Evolutionary conservation across 2,888 invertebrate genomes (phyloP), one percentile per base, ranked within the genome.

Genomic region (Coelinius sp.): DNA sequence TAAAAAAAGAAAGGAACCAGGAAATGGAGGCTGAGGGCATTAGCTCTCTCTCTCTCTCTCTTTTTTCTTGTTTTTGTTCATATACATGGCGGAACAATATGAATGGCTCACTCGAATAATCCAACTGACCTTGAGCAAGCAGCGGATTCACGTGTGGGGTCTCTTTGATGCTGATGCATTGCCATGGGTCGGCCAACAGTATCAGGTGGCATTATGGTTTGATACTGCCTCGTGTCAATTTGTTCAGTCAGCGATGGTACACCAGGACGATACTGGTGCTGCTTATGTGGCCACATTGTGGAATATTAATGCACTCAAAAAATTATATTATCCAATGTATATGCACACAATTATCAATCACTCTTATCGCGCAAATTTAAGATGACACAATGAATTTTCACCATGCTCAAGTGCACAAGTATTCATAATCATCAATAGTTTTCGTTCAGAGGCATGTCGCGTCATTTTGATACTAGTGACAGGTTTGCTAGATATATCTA

Each of bases 111-210:
- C 35, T 20, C 8, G 20, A 25, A 44, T 14, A 10, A 56, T 31
- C 20, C 17, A 31, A 66, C 71, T 64, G 71, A 71, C 71, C 71
- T 71, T 66, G 71, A 66, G 56, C 71, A 66, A 31, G 27, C 41
- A 24, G 53, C 12, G n/a, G 59, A 22, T 25, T 56, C 70, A 41
- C 46, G 56, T n/a, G 53, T 6, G 14, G 53, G 27, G 27, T 59
- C 44, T 53, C 64, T 52, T 20, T 56, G 44, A 70, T 70, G 65
- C 27, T 70, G 65, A 22, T 46, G 59, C 12, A 46, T 59, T 44
- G 71, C 53, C 38, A 41, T 63, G 41, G 63, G 22, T 35, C 31
- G 56, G 65, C 38, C 20, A 59, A 22, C 24, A 59, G n/a, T 71
- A 59, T 71, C 65, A 31, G 66, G 35, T 59, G 71, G 46, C 46